Base-by-base conservation (phyloP, 2,888 invertebrate genomes). In the Lomographa bimaculata region DNA sequence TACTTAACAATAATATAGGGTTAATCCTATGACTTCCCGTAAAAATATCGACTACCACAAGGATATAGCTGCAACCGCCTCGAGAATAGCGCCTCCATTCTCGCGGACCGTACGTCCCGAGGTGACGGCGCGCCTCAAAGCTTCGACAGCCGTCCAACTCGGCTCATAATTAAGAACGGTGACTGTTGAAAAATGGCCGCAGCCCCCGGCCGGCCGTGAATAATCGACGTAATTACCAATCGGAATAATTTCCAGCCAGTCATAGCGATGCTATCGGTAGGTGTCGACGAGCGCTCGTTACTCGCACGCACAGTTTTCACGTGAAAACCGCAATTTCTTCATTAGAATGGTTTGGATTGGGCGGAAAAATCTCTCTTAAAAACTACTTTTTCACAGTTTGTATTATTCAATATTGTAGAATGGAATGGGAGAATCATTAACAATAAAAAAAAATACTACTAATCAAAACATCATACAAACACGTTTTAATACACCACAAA, bases 161-260 rank as follows among this genome's bases (percentile, higher is more conserved):
- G 78, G 81, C 79, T 87, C 86, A 87, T 89, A 89, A 87, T 89
- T 89, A 89, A 89, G 89, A 89, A 89, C 84, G 85, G 89, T 89
- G 89, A 89, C 89, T 89, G 86, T 87, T 87, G 87, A 87, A 89
- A 89, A 89, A 89, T 87, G 85, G 85, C 85, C 65, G 86, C 86
- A 86, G 87, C 86, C 87, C 87, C 87, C 85, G 86, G 87, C 86
- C 85, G 82, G 83, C 89, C 89, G 87, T 89, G 87, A 89, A 89
- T 87, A 89, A 89, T 89, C 87, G 89, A 73, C 84, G 87, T 89
- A 89, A 89, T 87, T 89, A 89, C 87, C 82, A 87, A 80, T 87
- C 83, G 80, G 87, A 87, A 89, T 87, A 89, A 87, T 89, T 89
- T 89, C 87, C 83, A 80, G 85, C 87, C 85, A 89, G 89, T 89